Evolutionary conservation across 2,888 invertebrate genomes (phyloP), one percentile per base, ranked within the genome.

Genomic region (Tethea ocularis): DNA sequence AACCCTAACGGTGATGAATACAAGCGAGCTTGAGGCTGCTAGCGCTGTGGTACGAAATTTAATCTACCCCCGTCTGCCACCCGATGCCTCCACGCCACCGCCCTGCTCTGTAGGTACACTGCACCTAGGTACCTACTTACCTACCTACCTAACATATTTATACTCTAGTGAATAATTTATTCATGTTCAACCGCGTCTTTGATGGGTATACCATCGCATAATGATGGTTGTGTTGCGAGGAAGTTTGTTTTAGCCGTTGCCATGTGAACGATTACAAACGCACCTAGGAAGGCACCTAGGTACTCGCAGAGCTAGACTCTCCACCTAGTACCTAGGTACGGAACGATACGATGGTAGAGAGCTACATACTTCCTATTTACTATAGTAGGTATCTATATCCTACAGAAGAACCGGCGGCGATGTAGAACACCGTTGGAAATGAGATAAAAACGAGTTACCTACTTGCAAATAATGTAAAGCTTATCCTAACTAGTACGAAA

Each of bases 21-120:
- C 83, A 80, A 82, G 83, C 81, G 77, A 82, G 84, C 84, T 83
- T 72, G 83, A 83, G 83, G 84, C 86, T 78, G 76, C 78, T 76
- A 80, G 85, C 78, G 78, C 82, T 83, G 83, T 78, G 82, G 86
- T 84, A 86, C 88, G 87, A 90, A 91, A 92, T 91, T 89, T 89
- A 91, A 91, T 91, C 91, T 91, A 83, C 88, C 89, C 87, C 89
- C 76, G 89, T 89, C 91, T 89, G 74, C 88, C 89, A 66, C 88
- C 89, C 78, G 56, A 54, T 65, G 52, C 63, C 72, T 52, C 72
- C 80, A 69, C 68, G 65, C 67, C 74, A 57, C 66, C 73, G 69
- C 68, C 66, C 77, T 66, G 60, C 64, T 59, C 59, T 63, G 59
- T 62, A 66, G 64, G 62, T 71, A 74, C 66, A 70, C 64, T 71